A percentile compares a stretch with the other conserved stretches of the same genome.
These are phyloP conservation scores for Zoanthus solanderi DNA, from an alignment of 92 coral and sea anemone species.

Conservation along the genomic window DNA sequence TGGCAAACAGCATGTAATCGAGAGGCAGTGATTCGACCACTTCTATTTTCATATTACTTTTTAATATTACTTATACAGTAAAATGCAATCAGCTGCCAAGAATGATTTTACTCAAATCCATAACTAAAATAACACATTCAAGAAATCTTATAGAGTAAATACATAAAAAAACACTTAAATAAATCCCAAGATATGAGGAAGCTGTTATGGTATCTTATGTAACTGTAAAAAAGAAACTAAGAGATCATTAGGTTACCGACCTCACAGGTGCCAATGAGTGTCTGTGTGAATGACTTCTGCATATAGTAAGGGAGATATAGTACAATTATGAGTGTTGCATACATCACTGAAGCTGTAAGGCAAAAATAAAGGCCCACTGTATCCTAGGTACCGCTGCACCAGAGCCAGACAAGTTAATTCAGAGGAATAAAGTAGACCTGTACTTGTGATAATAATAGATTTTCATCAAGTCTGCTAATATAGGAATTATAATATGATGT, in stretches of 20 bases:
- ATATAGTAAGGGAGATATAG: neutral
- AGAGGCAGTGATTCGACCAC: slow-evolving; percentile 10
- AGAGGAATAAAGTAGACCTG: neutral
- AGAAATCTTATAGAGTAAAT: too few relatives aligned
- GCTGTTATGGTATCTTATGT: too few relatives aligned
- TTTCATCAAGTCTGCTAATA: neutral
- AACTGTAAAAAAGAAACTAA: too few relatives aligned
- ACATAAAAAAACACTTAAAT: too few relatives aligned
- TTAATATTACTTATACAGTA: too few relatives aligned
- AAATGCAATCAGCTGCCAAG: too few relatives aligned
- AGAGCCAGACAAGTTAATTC: neutral
- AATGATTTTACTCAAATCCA: too few relatives aligned
- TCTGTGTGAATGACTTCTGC: neutral
- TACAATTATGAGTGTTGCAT: neutral
- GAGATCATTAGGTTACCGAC: neutral
- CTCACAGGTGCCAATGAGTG: neutral
- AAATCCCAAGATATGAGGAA: too few relatives aligned
- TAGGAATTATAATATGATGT: neutral
- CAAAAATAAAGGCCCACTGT: neutral
- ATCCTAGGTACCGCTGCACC: neutral
- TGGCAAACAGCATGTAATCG: slow-evolving; percentile 22
- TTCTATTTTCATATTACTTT: neutral
- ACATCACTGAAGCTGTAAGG: slow-evolving; percentile 5
- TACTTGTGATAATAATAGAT: neutral
- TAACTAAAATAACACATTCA: too few relatives aligned